Base-by-base conservation (phyloP, 2,888 invertebrate genomes). In the Morinoia aosen region DNA sequence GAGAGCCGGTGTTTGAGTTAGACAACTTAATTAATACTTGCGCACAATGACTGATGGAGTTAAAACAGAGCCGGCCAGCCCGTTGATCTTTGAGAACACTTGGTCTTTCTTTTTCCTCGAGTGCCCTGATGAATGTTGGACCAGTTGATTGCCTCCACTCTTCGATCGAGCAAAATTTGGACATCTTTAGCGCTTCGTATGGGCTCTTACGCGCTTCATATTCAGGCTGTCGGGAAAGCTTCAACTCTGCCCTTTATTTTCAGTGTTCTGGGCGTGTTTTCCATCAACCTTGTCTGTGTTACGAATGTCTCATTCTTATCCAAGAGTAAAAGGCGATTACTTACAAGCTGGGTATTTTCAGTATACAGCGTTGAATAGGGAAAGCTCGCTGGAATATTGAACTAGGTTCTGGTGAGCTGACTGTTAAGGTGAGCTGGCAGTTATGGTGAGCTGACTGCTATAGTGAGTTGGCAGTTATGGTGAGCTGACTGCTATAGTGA, bases 31-130 rank as follows among this genome's bases (percentile, higher is more conserved):
- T 90, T 90, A 90, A 90, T 90, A 90, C 90, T 90, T 90, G 90
- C 40, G 90, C 90, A 90, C 90, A 90, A 90, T 90, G 90, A 90
- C 90, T 90, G 90, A 90, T 90, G 90, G 90, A 90, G 90, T 90
- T 90, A 90, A 90, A 90, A 90, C 90, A 90, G 90, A 40, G 14
- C 90, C 39, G 48, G 40, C 48, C 40, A 48, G 90, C 90, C 40
- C 39, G 90, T 90, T 90, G 90, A 90, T 90, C 90, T 90, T 90
- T 90, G 90, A 90, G 90, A 90, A 90, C 90, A 90, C 90, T 90
- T 90, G 48, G 90, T 90, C 90, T 14, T 39, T 90, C 90, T 90
- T 90, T 76, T 90, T 40, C 39, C 90, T 90, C 90, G 90, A 90
- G 90, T 90, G 90, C 90, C 90, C 90, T 90, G 90, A 90, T 90